phyloP scores from a whole-genome alignment of 2,888 invertebrate genomes.

The Apantesis nais region DNA sequence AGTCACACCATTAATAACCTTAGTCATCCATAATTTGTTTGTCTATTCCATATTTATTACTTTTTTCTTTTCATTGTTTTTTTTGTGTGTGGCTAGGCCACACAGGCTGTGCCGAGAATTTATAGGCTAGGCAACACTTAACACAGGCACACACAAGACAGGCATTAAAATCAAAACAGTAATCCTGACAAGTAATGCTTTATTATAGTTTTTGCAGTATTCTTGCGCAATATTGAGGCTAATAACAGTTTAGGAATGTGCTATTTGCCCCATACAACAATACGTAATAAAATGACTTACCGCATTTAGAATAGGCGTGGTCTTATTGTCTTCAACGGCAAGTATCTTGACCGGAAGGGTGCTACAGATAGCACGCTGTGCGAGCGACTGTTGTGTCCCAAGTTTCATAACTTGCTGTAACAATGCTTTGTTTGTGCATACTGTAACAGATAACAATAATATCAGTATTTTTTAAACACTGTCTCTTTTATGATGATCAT shows the following conservation, averaged over 20 bases:
- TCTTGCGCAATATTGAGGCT: too few species aligned
- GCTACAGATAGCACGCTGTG: slow-evolving; percentile 51
- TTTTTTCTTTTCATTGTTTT: too few species aligned
- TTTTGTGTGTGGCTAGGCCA: too few species aligned
- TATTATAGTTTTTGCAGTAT: neutral
- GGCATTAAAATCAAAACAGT: too few species aligned
- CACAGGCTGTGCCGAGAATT: too few species aligned
- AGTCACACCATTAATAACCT: too few species aligned
- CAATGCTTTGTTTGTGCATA: slow-evolving; percentile 60
- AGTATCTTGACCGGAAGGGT: slow-evolving; percentile 53
- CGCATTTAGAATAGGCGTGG: slow-evolving; percentile 66
- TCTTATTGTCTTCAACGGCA: slow-evolving; percentile 53
- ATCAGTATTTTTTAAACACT: neutral
- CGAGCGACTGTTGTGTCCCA: slow-evolving; percentile 59
- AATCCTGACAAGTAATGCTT: neutral
- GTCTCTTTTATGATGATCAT: neutral
- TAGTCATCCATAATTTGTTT: too few species aligned
- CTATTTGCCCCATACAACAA: neutral
- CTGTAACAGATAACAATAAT: slow-evolving; percentile 50
- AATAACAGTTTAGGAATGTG: too few species aligned
- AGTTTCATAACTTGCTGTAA: slow-evolving; percentile 67
- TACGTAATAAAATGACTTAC: slow-evolving; percentile 53
- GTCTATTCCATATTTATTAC: too few species aligned
- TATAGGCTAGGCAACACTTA: too few species aligned
- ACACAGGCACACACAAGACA: too few species aligned